These are phyloP conservation scores for Ericerus pela DNA, from an alignment of 1,140 invertebrate genomes.

Conservation along the genomic window DNA sequence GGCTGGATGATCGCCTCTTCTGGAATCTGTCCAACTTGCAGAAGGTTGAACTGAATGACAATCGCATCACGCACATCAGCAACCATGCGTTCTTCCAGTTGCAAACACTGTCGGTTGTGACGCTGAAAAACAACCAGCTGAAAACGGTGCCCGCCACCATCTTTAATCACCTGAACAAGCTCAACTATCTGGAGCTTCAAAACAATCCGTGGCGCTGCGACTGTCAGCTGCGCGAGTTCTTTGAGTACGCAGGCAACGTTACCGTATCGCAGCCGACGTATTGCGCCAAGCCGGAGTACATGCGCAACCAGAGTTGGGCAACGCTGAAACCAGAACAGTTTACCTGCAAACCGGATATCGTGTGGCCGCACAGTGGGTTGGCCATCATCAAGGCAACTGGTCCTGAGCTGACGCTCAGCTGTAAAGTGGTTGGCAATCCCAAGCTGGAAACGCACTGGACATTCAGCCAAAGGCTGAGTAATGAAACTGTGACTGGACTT, in stretches of 20 bases:
- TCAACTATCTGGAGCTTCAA: conserved; percentile 49
- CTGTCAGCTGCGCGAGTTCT: conserved; percentile 50
- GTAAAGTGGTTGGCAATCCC: conserved; percentile 60
- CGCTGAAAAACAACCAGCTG: conserved; percentile 57
- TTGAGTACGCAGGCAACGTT: conserved; percentile 41
- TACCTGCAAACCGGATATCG: conserved; percentile 64
- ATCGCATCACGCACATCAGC: conserved; percentile 49
- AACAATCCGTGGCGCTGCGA: conserved; percentile 81
- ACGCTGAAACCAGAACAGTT: conserved; percentile 55
- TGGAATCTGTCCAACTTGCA: conserved; percentile 54
- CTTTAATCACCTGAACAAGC: conserved; percentile 38
- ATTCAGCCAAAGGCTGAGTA: conserved; percentile 32
- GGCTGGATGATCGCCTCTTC: conserved; percentile 57
- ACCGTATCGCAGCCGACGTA: conserved; percentile 52
- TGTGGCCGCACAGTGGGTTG: conserved; percentile 30
- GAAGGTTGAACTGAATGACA: conserved; percentile 58
- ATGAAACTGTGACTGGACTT: not conserved
- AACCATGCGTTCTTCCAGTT: conserved; percentile 54
- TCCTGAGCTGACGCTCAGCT: conserved; percentile 54
- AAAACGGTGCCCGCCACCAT: too few species aligned
- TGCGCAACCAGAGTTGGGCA: conserved; percentile 52
- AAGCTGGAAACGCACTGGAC: conserved; percentile 59
- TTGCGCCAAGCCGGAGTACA: conserved; percentile 48
- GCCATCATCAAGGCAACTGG: conserved; percentile 39
- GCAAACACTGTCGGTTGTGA: conserved; percentile 46